A percentile compares a stretch with the other conserved stretches of the same genome.
These are phyloP conservation scores for Synanceia verrucosa DNA, from an alignment of 2,797 vertebrate species.

Conservation along the genomic window DNA sequence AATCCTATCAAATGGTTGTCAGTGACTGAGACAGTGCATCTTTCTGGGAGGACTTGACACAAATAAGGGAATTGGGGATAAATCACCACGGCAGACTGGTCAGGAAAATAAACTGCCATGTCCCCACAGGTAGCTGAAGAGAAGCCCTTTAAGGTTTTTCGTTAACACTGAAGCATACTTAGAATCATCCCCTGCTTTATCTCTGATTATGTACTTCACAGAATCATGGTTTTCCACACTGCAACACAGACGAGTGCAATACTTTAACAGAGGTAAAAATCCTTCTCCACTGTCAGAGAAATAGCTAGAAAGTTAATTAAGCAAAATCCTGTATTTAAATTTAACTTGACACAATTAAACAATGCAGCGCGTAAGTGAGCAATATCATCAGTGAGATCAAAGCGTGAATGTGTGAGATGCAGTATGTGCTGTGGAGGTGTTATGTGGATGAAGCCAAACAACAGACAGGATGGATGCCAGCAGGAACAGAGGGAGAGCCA, in stretches of 20 bases:
- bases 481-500: background rate
- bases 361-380: slow-evolving; percentile 19
- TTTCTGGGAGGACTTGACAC: background rate
- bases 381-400: background rate
- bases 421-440: slow-evolving; percentile 26
- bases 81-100: background rate
- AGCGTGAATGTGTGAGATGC: slow-evolving; percentile 10
- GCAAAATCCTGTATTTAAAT: slow-evolving; percentile 9
- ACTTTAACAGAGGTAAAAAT: background rate
- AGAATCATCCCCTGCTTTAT: background rate
- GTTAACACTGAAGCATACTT: background rate
- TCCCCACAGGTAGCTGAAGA: background rate
- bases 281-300: no score
- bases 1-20: background rate
- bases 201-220: background rate
- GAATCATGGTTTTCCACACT: no score
- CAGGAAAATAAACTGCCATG: background rate
- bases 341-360: slow-evolving; percentile 10
- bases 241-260: background rate
- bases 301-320: background rate
- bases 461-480: slow-evolving; percentile 11
- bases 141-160: background rate
- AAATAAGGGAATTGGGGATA: background rate
- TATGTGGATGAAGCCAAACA: slow-evolving; percentile 2
- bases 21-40: background rate